These are phyloP conservation scores for Caenorhabditis tropicalis DNA, from an alignment of 1,140 invertebrate genomes.

Conservation along the genomic window DNA sequence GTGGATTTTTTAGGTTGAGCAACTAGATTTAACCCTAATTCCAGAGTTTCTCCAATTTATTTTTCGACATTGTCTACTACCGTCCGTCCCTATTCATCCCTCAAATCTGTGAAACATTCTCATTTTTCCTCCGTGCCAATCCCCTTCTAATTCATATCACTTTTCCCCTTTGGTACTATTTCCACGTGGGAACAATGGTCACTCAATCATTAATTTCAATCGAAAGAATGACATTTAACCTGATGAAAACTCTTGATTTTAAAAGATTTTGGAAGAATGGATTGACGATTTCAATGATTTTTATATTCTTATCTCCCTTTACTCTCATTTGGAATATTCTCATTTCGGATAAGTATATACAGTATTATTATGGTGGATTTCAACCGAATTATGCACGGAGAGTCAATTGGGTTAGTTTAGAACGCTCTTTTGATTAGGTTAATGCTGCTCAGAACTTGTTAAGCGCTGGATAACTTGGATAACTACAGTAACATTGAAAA, in stretches of 20 bases:
- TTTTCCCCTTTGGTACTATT: not conserved
- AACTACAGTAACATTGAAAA: too few relatives aligned
- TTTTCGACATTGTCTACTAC: not conserved
- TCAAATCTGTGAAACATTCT: not conserved
- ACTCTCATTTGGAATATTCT: not conserved
- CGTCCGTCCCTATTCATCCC: not conserved
- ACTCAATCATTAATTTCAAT: not conserved
- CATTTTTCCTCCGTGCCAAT: conserved; percentile 9
- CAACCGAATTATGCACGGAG: conserved; percentile 4
- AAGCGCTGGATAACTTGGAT: too few relatives aligned
- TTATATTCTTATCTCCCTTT: not conserved
- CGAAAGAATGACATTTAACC: not conserved
- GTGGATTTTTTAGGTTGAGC: too few relatives aligned
- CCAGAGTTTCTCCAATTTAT: not conserved
- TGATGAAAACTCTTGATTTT: not conserved
- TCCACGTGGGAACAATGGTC: not conserved
- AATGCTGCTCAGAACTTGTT: too few relatives aligned
- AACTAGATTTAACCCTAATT: too few relatives aligned
- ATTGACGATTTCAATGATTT: not conserved
- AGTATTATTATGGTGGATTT: conserved; percentile 6
- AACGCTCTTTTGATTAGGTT: too few relatives aligned
- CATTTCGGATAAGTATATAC: not conserved
- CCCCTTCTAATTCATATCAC: not conserved
- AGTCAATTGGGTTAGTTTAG: not conserved
- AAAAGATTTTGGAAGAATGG: not conserved